Evolutionary conservation across 2,113 vertebrate genomes (phyloP).

Genomic region (Brachyhypopomus gauderio): DNA sequence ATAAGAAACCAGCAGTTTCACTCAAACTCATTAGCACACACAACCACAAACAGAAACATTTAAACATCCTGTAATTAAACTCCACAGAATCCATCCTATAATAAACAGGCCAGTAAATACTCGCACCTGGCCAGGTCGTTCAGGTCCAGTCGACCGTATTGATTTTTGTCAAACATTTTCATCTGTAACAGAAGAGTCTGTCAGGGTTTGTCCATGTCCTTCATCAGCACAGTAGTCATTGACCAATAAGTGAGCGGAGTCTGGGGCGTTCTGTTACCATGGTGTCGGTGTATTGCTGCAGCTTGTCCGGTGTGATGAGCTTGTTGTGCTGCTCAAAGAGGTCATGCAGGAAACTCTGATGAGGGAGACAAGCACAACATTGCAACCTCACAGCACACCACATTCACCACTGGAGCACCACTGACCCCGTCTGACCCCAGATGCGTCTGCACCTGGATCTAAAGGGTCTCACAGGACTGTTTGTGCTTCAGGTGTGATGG

Average conservation of each 20-base stretch:
- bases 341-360: slow-evolving; percentile 86
- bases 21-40: background rate
- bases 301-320: slow-evolving; percentile 73
- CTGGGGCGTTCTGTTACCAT: slow-evolving; percentile 76
- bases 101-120: background rate
- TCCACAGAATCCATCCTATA: background rate
- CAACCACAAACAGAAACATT: background rate
- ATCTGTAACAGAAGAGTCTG: slow-evolving; percentile 74
- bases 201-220: background rate
- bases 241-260: background rate
- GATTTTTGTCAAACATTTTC: slow-evolving; percentile 91
- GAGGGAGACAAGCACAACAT: background rate
- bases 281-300: slow-evolving; percentile 83
- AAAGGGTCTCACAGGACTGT: no score
- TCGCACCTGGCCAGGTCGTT: slow-evolving; percentile 91
- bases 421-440: no score
- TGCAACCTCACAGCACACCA: no score
- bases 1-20: background rate
- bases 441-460: no score
- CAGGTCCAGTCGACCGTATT: slow-evolving; percentile 86
- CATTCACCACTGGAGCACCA: background rate
- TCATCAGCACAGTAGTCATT: background rate
- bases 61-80: background rate
- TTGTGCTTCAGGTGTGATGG: no score
- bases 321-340: slow-evolving; percentile 85